Base-by-base conservation (phyloP, 2,888 invertebrate species). In the Allophyes oxyacanthae region DNA sequence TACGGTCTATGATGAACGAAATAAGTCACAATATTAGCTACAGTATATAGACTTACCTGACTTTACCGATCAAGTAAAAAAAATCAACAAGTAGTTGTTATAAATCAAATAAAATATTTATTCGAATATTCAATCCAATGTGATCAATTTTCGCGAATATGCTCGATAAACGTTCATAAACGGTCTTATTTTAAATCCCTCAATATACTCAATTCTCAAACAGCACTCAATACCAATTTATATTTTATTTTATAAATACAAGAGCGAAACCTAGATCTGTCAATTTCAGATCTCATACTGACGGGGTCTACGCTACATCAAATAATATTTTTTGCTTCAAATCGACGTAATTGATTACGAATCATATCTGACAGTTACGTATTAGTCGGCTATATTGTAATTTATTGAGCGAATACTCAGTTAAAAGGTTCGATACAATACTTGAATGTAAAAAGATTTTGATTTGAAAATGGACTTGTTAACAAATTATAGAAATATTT, bases 341-440 rank as follows among this genome's bases (percentile, higher is more conserved):
- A 48, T 59, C 59, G 38, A 51, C 55, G 58, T 66, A 73, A 76
- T 76, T 61, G 62, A 73, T 65, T 65, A 56, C 55, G 41, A 72
- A 72, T 63, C 60, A 64, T 52, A 38, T 40, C 53, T 69, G 69
- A 69, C 72, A 72, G 64, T 40, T 56, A 11, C 30, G 48, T 58
- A 64, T 64, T 55, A 64, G 43, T 54, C 37, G 51, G 42, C 28
- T 48, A 32, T 33, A 61, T 72, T 61, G 55, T 56, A 50, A 68
- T 68, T 61, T 72, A 61, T 43, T 43, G 20, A 36, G 32, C n/a
- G 36, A 50, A 53, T 38, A 28, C 36, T 57, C 30, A 51, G 32
- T 56, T 40, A 26, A 43, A 69, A 45, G 32, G 6, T 38, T n/a
- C 37, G 20, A 30, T 32, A 34, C 9, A 0, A 9, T 15, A 37